Conservation (phyloP, 2,113 vertebrate genomes). For the Megaleporinus macrocephalus region DNA sequence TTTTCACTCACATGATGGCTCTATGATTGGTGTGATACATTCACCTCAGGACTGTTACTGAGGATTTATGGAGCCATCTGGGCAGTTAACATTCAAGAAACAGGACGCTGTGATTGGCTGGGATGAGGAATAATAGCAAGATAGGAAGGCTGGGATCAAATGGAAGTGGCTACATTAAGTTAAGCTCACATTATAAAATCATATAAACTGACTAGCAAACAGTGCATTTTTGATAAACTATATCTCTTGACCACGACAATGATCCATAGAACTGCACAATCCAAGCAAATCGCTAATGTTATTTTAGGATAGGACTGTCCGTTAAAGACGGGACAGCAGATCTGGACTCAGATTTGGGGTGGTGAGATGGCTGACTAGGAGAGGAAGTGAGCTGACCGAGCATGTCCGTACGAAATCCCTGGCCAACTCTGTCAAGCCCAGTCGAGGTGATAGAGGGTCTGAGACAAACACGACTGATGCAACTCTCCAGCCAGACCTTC, state of each 20-base stretch:
- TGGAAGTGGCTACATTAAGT: neutral
- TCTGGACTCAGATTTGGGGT: neutral
- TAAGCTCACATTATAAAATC: no score
- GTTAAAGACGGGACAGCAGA: neutral
- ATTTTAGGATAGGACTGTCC: neutral
- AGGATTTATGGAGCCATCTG: constrained; percentile 6
- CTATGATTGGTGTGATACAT: neutral
- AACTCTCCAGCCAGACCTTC: constrained; percentile 8
- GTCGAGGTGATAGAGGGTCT: neutral
- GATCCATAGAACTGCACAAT: neutral
- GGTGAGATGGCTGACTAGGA: neutral
- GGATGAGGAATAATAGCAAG: neutral
- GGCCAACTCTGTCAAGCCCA: neutral
- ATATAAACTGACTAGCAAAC: no score
- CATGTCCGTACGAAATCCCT: neutral
- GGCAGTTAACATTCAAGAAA: neutral
- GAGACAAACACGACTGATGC: neutral
- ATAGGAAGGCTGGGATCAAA: neutral
- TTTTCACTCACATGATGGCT: neutral
- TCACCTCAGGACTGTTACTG: neutral
- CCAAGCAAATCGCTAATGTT: neutral
- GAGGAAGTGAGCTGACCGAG: neutral
- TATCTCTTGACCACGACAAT: neutral
- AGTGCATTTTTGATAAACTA: no score
- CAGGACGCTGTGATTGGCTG: neutral